Conservation (phyloP, 2,797 vertebrate species). For the Coregonus ussuriensis region DNA sequence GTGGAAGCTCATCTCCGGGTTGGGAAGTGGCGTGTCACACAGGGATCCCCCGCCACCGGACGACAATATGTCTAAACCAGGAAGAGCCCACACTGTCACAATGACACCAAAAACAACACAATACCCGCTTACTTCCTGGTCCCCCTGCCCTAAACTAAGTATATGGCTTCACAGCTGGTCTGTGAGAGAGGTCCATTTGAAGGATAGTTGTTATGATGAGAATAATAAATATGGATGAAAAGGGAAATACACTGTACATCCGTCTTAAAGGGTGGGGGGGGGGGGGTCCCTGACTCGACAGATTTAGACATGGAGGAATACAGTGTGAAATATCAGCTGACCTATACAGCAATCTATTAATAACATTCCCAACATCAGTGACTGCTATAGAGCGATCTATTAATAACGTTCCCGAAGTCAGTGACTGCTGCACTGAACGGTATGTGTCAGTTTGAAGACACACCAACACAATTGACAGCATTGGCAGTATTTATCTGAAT, state of each 20-base stretch:
- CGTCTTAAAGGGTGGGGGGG: constrained; percentile 14
- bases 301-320: constrained; percentile 17
- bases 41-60: constrained; percentile 32
- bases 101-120: constrained; percentile 58
- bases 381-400: too few relatives aligned
- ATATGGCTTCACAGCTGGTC: neutral
- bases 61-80: constrained; percentile 66
- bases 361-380: too few relatives aligned
- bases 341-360: neutral
- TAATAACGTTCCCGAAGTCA: too few relatives aligned
- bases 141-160: neutral
- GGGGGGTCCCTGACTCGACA: constrained; percentile 28
- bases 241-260: constrained; percentile 47
- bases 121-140: constrained; percentile 38
- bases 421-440: too few relatives aligned
- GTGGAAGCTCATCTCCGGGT: constrained; percentile 90
- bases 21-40: constrained; percentile 81
- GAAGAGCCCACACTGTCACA: constrained; percentile 55
- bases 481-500: too few relatives aligned
- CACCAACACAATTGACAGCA: too few relatives aligned
- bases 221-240: neutral
- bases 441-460: too few relatives aligned
- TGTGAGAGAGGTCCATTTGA: constrained; percentile 23
- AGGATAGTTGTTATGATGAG: constrained; percentile 36
- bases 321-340: neutral